Percentiles rank a stretch among this genome's conserved stretches.
These are phyloP conservation scores for Acomys russatus DNA, from an alignment of 2,797 vertebrate species.

Conservation along the genomic window DNA sequence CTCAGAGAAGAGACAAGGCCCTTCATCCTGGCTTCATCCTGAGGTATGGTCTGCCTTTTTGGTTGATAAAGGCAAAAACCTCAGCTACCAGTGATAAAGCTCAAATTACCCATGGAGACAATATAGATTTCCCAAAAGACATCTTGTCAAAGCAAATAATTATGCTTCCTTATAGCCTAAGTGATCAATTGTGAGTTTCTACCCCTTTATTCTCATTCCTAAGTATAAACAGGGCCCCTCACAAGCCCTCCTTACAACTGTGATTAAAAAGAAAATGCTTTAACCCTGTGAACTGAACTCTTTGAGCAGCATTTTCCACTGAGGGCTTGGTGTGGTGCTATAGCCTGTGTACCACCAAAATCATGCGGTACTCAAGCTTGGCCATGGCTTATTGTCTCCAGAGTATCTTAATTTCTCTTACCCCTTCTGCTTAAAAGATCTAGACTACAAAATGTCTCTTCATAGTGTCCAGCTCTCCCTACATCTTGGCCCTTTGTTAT, in stretches of 20 bases:
- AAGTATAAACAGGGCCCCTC: not conserved
- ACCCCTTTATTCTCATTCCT: not conserved
- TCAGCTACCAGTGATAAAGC: not conserved
- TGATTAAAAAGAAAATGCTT: not conserved
- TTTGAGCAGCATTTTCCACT: not conserved
- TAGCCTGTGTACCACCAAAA: not conserved
- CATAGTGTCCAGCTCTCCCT: not conserved
- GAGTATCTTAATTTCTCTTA: not conserved
- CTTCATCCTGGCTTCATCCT: not conserved
- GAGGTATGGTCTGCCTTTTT: not conserved
- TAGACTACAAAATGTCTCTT: not conserved
- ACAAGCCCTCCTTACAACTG: not conserved
- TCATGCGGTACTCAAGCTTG: not conserved
- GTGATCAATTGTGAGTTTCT: not conserved
- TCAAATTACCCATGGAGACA: not conserved
- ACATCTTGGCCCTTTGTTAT: not conserved
- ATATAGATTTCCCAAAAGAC: conserved; percentile 32
- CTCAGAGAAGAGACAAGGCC: not conserved
- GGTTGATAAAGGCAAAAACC: not conserved
- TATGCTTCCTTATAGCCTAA: not conserved
- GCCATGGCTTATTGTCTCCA: not conserved
- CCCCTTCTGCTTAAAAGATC: not conserved
- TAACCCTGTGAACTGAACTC: not conserved
- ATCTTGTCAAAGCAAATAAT: not conserved
- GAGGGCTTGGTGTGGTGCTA: not conserved